phyloP scores from a whole-genome alignment of 2,888 invertebrate species.

The Meiosimyza platycephala region DNA sequence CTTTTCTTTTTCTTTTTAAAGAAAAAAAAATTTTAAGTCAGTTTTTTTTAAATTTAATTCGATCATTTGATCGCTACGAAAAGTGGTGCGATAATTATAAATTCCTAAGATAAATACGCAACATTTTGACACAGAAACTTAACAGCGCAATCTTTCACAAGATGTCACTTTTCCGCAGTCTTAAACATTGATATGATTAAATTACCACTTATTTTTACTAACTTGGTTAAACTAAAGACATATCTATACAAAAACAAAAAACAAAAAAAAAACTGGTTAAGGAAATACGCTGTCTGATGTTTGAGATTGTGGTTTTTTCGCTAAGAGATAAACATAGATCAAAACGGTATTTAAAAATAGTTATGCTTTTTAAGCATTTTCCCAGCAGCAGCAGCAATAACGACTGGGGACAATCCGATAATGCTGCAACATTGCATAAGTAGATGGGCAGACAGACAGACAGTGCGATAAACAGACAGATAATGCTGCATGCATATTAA shows the following conservation, averaged over 20 bases:
- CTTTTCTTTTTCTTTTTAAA: no score
- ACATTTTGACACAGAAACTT: background rate
- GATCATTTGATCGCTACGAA: no score
- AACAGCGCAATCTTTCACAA: background rate
- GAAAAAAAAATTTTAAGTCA: no score
- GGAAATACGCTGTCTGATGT: background rate
- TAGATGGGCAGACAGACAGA: background rate
- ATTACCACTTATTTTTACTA: background rate
- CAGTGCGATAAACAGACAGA: no score
- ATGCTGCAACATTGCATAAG: background rate
- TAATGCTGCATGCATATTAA: background rate
- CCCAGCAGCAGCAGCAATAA: no score
- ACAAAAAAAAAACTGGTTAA: background rate
- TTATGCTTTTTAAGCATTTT: no score
- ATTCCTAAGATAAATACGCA: constrained; percentile 3
- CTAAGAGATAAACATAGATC: background rate
- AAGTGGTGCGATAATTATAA: no score
- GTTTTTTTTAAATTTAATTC: no score
- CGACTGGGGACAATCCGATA: no score
- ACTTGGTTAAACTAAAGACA: no score
- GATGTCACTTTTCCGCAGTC: constrained; percentile 11
- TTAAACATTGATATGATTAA: constrained; percentile 17
- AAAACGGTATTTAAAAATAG: constrained; percentile 13
- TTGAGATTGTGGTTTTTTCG: background rate
- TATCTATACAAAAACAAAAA: background rate